Evolutionary conservation across 2,797 vertebrate species (phyloP), one percentile per base, ranked within the genome.

Genomic region (Geotrypetes seraphini): DNA sequence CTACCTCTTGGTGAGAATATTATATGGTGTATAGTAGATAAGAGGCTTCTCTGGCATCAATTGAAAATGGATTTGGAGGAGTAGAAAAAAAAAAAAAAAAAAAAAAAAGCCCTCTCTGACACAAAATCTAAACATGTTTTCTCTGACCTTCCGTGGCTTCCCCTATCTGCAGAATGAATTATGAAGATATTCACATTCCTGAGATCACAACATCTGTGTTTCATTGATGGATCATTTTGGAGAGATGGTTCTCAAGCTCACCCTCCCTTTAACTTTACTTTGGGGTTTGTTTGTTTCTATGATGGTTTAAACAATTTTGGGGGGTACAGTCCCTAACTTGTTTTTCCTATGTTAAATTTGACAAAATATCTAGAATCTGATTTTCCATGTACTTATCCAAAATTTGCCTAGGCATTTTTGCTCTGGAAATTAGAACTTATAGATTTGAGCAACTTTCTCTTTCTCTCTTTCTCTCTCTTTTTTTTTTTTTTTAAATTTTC

Each of bases 171-270:
- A 16, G 36, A 68, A 55, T 66, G 47, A 63, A 52, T 71, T 25
- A 66, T 6, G 45, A 52, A 39, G 72, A 74, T 77, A 67, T 63
- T 66, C 28, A 34, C 60, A 66, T 73, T 62, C 63, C 49, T 50
- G n/a, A 22, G 24, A 22, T 35, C 16, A 25, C 39, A 44, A 54
- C 75, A 65, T 70, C 67, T 76, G 70, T 50, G 39, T 45, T 57
- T 45, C 16, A 23, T 36, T 54, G 56, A 52, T 44, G 44, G 14
- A 8, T 31, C 43, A 26, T 34, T 34, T 39, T 36, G 61, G 45
- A 64, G 47, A 53, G 59, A 53, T 36, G 25, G 21, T 13, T 7
- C 12, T 11, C 22, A 19, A 26, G 25, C 33, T 38, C 40, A 26
- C 21, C 59, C 55, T 36, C 30, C 33, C 32, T 36, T 53, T 28